Percentiles rank a stretch among this genome's conserved stretches.
phyloP scores from a whole-genome alignment of 2,113 vertebrate genomes.

The Trichechus manatus region DNA sequence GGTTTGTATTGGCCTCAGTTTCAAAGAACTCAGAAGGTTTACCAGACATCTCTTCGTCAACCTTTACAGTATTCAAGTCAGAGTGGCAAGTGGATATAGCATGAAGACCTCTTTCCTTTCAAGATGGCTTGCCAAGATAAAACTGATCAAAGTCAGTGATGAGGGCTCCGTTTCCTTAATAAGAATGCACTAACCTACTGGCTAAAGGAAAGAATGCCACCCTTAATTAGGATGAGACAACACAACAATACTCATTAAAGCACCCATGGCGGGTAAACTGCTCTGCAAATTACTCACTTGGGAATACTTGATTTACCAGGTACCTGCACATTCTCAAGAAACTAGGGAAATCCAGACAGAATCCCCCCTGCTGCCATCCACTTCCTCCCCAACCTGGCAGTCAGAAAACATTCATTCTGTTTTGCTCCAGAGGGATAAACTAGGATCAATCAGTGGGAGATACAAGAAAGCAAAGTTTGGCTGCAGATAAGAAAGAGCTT shows the following conservation, averaged over 20 bases:
- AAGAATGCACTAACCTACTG: background rate
- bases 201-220: conserved; percentile 9
- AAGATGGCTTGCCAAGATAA: conserved; percentile 39
- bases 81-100: background rate
- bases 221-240: conserved; percentile 40
- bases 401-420: background rate
- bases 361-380: background rate
- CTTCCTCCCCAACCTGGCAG: background rate
- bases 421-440: background rate
- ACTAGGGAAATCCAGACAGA: background rate
- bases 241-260: background rate
- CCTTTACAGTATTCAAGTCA: background rate
- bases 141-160: background rate
- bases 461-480: background rate
- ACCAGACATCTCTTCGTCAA: background rate
- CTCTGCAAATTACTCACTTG: background rate
- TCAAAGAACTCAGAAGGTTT: background rate
- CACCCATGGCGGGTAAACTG: background rate
- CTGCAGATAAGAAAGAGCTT: conserved; percentile 15
- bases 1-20: background rate
- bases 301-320: background rate
- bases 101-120: background rate
- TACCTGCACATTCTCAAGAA: background rate
- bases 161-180: background rate
- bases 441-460: no score